These are phyloP conservation scores for Moxostoma hubbsi DNA, from an alignment of 2,797 vertebrate genomes.

Conservation along the genomic window DNA sequence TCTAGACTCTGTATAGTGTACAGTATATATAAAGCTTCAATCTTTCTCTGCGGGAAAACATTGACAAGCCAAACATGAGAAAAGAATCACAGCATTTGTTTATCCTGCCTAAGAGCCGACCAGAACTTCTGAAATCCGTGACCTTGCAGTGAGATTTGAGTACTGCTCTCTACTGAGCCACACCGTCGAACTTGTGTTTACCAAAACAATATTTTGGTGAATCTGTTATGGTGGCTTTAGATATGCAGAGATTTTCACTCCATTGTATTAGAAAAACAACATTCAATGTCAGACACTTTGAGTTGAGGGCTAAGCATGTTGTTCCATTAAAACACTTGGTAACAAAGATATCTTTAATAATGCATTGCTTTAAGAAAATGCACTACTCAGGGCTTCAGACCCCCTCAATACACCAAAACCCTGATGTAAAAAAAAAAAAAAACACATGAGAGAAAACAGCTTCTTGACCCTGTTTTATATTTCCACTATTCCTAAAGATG, in stretches of 20 bases:
- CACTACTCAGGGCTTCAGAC: conserved; percentile 7
- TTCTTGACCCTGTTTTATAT: background rate
- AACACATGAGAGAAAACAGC: conserved; percentile 16
- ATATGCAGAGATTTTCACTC: conserved; percentile 6
- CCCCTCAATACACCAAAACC: background rate
- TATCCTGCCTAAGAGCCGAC: background rate
- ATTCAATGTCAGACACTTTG: background rate
- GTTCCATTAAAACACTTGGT: background rate
- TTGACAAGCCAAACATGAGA: background rate
- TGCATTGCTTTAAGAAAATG: conserved; percentile 14
- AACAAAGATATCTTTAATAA: conserved; percentile 30
- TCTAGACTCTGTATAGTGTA: background rate
- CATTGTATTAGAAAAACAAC: background rate
- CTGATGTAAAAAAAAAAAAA: background rate
- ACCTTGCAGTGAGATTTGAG: background rate
- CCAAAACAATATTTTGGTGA: background rate
- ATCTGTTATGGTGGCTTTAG: background rate
- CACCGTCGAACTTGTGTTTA: background rate
- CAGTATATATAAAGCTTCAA: background rate
- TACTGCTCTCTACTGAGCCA: background rate
- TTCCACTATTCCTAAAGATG: background rate
- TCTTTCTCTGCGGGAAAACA: background rate
- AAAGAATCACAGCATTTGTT: conserved; percentile 9
- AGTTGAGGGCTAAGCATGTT: background rate
- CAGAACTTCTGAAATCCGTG: background rate